A percentile compares a stretch with the other conserved stretches of the same genome.
Evolutionary conservation across 37 sponge, comb jelly and placozoan genomes (phyloP).

Genomic region (Amphimedon queenslandica): DNA sequence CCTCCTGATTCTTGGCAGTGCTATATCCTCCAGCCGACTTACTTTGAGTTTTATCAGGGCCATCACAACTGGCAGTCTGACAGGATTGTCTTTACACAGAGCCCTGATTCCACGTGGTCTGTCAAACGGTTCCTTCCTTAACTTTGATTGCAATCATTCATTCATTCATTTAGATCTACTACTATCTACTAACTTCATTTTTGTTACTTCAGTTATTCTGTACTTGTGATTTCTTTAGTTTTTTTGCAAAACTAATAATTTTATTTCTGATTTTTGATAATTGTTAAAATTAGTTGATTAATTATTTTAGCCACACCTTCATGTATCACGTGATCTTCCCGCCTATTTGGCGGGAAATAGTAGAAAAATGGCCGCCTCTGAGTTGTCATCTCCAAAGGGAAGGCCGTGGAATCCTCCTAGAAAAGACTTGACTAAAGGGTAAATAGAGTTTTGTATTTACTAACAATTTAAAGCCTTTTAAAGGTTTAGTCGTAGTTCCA

Average conservation of each 20-base stretch:
- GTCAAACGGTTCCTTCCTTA: slow-evolving; percentile 28
- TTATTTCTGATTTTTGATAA: no score
- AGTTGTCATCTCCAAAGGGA: background rate
- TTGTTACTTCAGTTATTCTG: no score
- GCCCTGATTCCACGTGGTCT: slow-evolving; percentile 21
- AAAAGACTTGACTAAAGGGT: background rate
- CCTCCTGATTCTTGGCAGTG: slow-evolving; percentile 73
- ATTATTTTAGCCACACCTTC: no score
- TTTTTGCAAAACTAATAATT: no score
- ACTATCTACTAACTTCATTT: no score
- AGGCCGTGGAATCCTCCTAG: background rate
- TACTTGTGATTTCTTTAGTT: no score
- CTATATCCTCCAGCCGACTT: slow-evolving; percentile 41
- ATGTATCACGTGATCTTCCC: no score
- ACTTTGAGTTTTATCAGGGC: slow-evolving; percentile 82
- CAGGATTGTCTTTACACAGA: slow-evolving; percentile 48
- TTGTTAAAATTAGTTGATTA: no score
- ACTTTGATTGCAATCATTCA: background rate
- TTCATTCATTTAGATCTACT: no score
- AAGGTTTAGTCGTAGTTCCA: background rate
- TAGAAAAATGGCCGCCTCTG: no score
- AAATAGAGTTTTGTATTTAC: no score
- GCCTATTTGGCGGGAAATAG: no score
- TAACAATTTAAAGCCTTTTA: background rate
- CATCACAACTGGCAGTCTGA: slow-evolving; percentile 61